A percentile compares a stretch with the other conserved stretches of the same genome.
Evolutionary conservation across 2,888 invertebrate species (phyloP).

Genomic region (Xestia rhomboidea): DNA sequence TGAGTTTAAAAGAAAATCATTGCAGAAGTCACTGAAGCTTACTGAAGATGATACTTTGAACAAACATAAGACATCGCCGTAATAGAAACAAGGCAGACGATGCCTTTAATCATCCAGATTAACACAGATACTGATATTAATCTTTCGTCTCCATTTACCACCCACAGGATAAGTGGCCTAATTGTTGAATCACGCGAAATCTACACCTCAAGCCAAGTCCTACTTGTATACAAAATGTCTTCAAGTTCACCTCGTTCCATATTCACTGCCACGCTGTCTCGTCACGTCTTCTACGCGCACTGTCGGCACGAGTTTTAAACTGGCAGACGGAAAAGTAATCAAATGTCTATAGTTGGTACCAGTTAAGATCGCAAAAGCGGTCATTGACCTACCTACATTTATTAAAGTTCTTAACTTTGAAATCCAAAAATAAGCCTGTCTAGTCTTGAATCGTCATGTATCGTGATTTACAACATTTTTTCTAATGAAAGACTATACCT

Average conservation of each 20-base stretch:
- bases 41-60: not conserved
- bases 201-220: constrained; percentile 1
- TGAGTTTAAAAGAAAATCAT: not conserved
- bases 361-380: too few relatives aligned
- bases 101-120: constrained; percentile 21
- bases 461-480: too few relatives aligned
- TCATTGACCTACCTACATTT: too few relatives aligned
- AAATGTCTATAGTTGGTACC: too few relatives aligned
- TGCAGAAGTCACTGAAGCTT: not conserved
- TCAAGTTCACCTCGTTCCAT: constrained; percentile 3
- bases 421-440: too few relatives aligned
- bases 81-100: not conserved
- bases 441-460: too few relatives aligned
- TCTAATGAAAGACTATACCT: too few relatives aligned
- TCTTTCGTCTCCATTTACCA: not conserved
- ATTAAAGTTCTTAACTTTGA: too few relatives aligned
- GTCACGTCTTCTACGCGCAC: not conserved
- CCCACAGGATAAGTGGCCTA: constrained; percentile 5
- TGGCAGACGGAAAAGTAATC: not conserved
- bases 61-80: not conserved
- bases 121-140: constrained; percentile 12
- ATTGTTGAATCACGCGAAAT: not conserved
- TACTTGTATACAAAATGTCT: not conserved
- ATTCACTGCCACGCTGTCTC: not conserved
- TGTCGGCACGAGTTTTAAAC: not conserved